Base-by-base conservation (phyloP, 1,140 invertebrate genomes). In the Lordiphosa collinella region DNA sequence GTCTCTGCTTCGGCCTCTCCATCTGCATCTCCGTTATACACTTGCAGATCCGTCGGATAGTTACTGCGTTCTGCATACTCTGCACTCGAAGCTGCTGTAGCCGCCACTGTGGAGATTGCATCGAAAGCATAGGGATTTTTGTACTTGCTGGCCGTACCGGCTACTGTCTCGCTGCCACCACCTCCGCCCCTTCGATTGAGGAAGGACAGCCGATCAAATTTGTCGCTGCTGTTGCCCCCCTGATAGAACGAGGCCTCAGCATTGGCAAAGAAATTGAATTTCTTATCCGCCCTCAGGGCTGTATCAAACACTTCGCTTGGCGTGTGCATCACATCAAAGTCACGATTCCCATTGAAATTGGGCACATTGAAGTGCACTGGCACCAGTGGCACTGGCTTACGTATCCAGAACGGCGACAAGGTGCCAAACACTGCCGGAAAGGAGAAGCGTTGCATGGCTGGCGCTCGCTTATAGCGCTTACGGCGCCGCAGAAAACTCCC, bases 401-500 rank as follows among this genome's bases (percentile, higher is more conserved):
- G 89, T 41, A 91, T 90, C 64, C 89, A 89, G 18, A 90, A 90
- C 2, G 88, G 86, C 68, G 90, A 86, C 11, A 89, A 54, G 37
- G 90, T 79, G 35, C 89, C 62, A 73, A 88, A 85, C 4, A 89
- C 61, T 68, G 90, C 46, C 35, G 87, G 75, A 89, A 91, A 71
- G n/a, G 88, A 87, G 88, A 85, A 58, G 37, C 86, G 58, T 63
- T 90, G 74, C 88, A 90, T 85, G 61, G 90, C 70, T 60, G 89
- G 92, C 6, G 95, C 94, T 40, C 97, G 90, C 89, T 99, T 99
- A 90, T 98, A 99, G 14, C 98, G 92, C 90, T 99, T 99, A 48
- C 98, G 90, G 12, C 98, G 92, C 3, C 98, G 90, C 36, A 99
- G 90, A 86, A 99, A 99, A 84, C 96, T 98, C 0, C 99, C 99